Conservation (phyloP, 2,888 invertebrate genomes). For the Oscheius sp. region DNA sequence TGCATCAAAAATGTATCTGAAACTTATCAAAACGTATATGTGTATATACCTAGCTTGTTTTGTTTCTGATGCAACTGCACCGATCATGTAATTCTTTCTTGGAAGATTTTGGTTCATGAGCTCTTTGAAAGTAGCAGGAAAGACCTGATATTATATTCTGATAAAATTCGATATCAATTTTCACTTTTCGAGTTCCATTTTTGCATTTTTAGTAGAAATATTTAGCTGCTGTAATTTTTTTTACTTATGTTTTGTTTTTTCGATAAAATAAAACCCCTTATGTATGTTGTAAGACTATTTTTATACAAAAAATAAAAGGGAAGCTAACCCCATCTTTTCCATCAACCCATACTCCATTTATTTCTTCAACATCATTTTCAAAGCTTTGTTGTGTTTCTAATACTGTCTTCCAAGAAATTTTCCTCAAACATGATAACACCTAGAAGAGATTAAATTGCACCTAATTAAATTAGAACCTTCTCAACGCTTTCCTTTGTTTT, state of each 20-base stretch:
- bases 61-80: not conserved
- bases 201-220: too few species aligned
- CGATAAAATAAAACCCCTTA: too few species aligned
- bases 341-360: conserved; percentile 6
- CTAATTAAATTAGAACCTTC: too few species aligned
- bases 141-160: not conserved
- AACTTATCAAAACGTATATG: not conserved
- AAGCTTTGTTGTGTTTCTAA: not conserved
- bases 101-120: not conserved
- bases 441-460: not conserved
- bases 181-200: too few species aligned
- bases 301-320: not conserved
- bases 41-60: not conserved
- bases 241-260: too few species aligned
- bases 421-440: not conserved
- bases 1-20: not conserved
- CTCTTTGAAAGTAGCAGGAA: not conserved
- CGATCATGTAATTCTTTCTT: not conserved
- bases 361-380: conserved; percentile 1
- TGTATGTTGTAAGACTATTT: too few species aligned
- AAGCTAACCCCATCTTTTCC: not conserved
- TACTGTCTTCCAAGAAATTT: not conserved
- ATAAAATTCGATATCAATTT: not conserved
- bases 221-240: too few species aligned
- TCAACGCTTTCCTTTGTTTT: too few species aligned